These are phyloP conservation scores for Axis porcinus DNA, from an alignment of 2,113 vertebrate species.

Conservation along the genomic window DNA sequence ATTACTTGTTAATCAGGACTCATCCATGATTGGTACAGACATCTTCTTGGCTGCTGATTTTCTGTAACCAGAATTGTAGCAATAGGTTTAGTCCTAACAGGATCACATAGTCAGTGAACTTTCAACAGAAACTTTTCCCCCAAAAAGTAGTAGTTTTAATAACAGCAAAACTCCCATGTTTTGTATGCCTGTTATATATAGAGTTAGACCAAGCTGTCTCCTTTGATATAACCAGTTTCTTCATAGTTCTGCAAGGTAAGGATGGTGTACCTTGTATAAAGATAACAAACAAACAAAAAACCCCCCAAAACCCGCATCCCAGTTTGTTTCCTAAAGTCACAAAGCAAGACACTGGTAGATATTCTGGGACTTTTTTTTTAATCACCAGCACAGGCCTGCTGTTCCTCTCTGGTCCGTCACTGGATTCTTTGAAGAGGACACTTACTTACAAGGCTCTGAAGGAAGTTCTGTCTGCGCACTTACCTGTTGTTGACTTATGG, in stretches of 20 bases:
- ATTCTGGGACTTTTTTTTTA: not conserved
- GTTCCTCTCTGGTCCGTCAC: not conserved
- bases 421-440: not conserved
- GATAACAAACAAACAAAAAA: not conserved
- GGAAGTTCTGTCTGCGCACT: not conserved
- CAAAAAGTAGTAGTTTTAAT: not conserved
- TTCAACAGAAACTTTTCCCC: not conserved
- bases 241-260: not conserved
- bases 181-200: not conserved
- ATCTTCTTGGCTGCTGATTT: not conserved
- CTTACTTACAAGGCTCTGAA: not conserved
- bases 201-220: not conserved
- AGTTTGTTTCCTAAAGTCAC: not conserved
- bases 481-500: not conserved
- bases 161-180: not conserved
- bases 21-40: not conserved
- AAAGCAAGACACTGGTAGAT: not conserved
- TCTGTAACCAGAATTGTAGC: not conserved
- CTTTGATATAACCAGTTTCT: not conserved
- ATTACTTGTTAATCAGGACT: not conserved
- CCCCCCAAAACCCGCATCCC: accelerated
- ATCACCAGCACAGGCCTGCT: not conserved
- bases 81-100: not conserved
- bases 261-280: not conserved
- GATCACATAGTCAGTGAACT: not conserved